These are phyloP conservation scores for Drosophila kanekoi DNA, from an alignment of 2,888 invertebrate species.

Conservation along the genomic window DNA sequence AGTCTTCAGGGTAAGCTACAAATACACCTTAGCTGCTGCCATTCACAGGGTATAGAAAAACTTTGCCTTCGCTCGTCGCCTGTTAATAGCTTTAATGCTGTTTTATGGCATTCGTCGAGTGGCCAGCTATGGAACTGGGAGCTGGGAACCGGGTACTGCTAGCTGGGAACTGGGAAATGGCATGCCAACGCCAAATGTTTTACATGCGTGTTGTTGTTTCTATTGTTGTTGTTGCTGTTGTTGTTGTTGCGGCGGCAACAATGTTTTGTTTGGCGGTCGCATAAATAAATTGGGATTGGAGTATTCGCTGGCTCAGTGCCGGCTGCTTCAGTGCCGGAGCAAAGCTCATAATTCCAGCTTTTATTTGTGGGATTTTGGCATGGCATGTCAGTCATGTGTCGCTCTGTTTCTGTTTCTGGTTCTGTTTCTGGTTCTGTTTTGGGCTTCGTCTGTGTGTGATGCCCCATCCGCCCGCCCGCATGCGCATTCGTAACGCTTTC, in stretches of 20 bases:
- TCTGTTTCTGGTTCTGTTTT: constrained; percentile 9
- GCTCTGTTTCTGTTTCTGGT: constrained; percentile 19
- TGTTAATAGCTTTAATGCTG: constrained; percentile 79
- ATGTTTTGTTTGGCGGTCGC: constrained; percentile 73
- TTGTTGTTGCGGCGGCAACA: constrained; percentile 66
- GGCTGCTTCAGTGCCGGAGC: constrained; percentile 30
- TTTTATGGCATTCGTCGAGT: constrained; percentile 76
- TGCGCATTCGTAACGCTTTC: constrained; percentile 59
- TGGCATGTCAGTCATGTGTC: constrained; percentile 78
- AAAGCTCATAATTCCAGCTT: constrained; percentile 81
- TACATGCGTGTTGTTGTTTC: constrained; percentile 65
- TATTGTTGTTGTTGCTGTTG: constrained; percentile 5
- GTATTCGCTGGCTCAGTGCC: constrained; percentile 35
- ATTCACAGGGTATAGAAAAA: constrained; percentile 39
- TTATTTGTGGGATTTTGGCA: constrained; percentile 79
- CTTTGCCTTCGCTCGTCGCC: constrained; percentile 41
- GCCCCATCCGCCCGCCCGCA: constrained; percentile 41
- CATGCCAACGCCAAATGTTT: constrained; percentile 78
- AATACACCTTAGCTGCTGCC: neutral
- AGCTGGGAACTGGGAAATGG: constrained; percentile 55
- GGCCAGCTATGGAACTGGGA: constrained; percentile 41
- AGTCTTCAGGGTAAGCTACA: neutral
- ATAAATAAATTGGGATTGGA: constrained; percentile 76
- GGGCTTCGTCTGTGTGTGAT: constrained; percentile 3
- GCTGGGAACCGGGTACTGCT: constrained; percentile 4